A percentile compares a stretch with the other conserved stretches of the same genome.
phyloP scores from a whole-genome alignment of 2,113 vertebrate genomes.

The Ovis aries region DNA sequence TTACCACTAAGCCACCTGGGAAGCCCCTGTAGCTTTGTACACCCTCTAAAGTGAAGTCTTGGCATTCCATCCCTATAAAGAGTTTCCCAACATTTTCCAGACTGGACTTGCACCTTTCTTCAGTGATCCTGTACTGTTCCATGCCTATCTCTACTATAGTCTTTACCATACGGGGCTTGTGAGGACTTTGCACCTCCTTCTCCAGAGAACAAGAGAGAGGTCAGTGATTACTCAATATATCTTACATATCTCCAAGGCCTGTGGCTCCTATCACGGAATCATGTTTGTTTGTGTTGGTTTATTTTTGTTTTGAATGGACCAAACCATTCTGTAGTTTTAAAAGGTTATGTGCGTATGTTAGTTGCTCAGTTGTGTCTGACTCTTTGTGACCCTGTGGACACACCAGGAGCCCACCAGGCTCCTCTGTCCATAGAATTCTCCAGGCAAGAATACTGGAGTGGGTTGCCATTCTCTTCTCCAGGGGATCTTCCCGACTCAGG shows the following conservation, averaged over 20 bases:
- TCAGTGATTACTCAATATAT: background rate
- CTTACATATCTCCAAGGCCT: background rate
- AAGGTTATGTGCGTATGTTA: background rate
- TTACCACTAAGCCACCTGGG: background rate
- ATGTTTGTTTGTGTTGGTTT: background rate
- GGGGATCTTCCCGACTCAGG: background rate
- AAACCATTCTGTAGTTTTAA: background rate
- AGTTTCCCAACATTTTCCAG: background rate
- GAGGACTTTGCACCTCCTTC: background rate
- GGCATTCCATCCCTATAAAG: background rate
- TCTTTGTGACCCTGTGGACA: background rate
- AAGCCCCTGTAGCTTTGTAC: background rate
- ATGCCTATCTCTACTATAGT: rapidly evolving
- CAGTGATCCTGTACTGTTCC: background rate
- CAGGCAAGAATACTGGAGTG: background rate
- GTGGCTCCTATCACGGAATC: background rate
- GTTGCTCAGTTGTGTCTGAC: background rate
- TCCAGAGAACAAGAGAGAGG: background rate
- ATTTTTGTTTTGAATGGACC: background rate
- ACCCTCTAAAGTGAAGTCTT: background rate
- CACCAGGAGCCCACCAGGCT: background rate
- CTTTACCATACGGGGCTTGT: rapidly evolving
- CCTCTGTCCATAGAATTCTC: background rate
- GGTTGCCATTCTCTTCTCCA: background rate
- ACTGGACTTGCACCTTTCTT: background rate